A percentile compares a stretch with the other conserved stretches of the same genome.
These are phyloP conservation scores for Orthosia gracilis DNA, from an alignment of 2,888 invertebrate genomes.

Conservation along the genomic window DNA sequence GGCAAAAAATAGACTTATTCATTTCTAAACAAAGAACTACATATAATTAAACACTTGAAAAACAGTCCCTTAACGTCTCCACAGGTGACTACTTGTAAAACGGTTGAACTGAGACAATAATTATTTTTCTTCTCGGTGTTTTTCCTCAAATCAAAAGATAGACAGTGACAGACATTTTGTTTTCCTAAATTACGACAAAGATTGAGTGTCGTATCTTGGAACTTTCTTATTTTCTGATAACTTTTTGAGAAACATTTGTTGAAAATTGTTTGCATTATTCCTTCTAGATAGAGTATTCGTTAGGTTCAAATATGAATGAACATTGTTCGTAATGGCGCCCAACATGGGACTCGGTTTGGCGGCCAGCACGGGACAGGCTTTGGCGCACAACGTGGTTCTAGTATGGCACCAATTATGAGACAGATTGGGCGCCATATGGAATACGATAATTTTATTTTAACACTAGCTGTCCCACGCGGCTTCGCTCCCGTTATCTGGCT, in stretches of 20 bases:
- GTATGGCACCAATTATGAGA: neutral
- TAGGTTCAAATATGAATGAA: neutral
- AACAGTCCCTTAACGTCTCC: neutral
- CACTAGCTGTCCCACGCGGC: no score
- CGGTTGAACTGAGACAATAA: slow-evolving; percentile 34
- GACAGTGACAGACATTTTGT: slow-evolving; percentile 56
- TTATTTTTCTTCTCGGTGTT: slow-evolving; percentile 30
- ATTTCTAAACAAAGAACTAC: neutral
- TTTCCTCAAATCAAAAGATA: slow-evolving; percentile 36
- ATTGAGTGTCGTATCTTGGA: slow-evolving; percentile 48
- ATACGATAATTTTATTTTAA: neutral
- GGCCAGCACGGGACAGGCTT: neutral
- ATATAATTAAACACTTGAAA: neutral
- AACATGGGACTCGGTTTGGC: neutral
- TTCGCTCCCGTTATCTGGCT: no score
- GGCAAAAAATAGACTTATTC: neutral
- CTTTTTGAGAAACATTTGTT: slow-evolving; percentile 37
- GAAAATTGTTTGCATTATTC: slow-evolving; percentile 17
- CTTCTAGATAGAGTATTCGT: neutral
- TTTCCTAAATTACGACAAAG: slow-evolving; percentile 55
- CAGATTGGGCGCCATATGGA: slow-evolving; percentile 1
- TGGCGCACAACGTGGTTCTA: neutral
- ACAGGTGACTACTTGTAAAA: slow-evolving; percentile 38
- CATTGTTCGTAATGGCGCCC: neutral
- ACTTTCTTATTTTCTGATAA: slow-evolving; percentile 39